Percentiles rank a stretch among this genome's conserved stretches.
phyloP scores from a whole-genome alignment of 2,888 invertebrate species.

The Latheticus oryzae region DNA sequence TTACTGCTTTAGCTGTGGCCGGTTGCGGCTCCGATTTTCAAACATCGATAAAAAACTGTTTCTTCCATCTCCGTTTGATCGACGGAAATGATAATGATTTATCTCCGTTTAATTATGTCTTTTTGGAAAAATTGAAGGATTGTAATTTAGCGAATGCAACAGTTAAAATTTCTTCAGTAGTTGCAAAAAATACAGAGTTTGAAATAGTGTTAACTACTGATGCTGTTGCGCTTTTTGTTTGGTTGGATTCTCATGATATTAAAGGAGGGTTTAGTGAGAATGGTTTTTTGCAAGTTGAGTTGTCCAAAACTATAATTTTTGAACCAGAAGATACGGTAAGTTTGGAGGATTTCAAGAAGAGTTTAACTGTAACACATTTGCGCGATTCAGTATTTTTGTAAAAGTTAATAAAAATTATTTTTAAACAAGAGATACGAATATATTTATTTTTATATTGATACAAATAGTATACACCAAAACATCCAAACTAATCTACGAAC shows the following conservation, averaged over 20 bases:
- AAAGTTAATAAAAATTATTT: constrained; percentile 38
- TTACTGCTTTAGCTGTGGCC: constrained; percentile 48
- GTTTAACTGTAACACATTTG: constrained; percentile 57
- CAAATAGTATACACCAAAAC: constrained; percentile 65
- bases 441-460: constrained; percentile 60
- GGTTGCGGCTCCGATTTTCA: constrained; percentile 57
- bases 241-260: constrained; percentile 71
- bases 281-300: constrained; percentile 69
- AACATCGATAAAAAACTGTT: constrained; percentile 61
- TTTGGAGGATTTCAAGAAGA: constrained; percentile 48
- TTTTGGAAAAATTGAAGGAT: constrained; percentile 72
- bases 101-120: constrained; percentile 75
- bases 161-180: constrained; percentile 43
- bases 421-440: constrained; percentile 57
- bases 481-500: constrained; percentile 61
- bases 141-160: constrained; percentile 69
- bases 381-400: constrained; percentile 37
- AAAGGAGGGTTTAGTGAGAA: constrained; percentile 80
- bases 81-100: constrained; percentile 65
- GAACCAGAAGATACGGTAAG: constrained; percentile 47
- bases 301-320: constrained; percentile 53
- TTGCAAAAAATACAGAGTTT: constrained; percentile 48
- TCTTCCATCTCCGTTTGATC: constrained; percentile 61
- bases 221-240: constrained; percentile 75
- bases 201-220: constrained; percentile 66